Percentiles rank a stretch among this genome's conserved stretches.
Evolutionary conservation across 2,888 invertebrate species (phyloP).

Genomic region (Amiota mariae): DNA sequence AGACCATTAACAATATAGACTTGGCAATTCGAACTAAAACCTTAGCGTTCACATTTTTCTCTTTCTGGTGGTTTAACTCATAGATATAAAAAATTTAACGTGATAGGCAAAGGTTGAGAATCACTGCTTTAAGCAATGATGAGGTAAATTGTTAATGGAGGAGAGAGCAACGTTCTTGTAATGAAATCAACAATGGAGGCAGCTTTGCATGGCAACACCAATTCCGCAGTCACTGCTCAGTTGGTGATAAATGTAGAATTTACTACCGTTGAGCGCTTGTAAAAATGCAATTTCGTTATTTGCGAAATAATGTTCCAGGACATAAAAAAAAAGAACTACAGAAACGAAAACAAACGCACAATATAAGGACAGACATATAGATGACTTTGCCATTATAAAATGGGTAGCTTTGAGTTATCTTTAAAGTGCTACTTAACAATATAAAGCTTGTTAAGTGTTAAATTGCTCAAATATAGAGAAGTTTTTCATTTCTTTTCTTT

Average conservation of each 20-base stretch:
- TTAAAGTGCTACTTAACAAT: slow-evolving; percentile 64
- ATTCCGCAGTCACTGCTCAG: background rate
- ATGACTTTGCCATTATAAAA: slow-evolving; percentile 25
- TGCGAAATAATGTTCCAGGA: slow-evolving; percentile 22
- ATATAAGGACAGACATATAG: background rate
- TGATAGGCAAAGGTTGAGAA: no score
- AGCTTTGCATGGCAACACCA: background rate
- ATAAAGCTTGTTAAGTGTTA: slow-evolving; percentile 59
- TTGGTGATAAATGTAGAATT: slow-evolving; percentile 30
- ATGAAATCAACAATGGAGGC: slow-evolving; percentile 55
- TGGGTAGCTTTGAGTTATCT: slow-evolving; percentile 54
- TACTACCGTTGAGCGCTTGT: slow-evolving; percentile 29
- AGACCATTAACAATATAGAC: no score
- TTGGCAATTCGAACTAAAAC: no score
- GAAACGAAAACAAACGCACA: background rate
- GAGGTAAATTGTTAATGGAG: background rate
- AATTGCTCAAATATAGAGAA: slow-evolving; percentile 49
- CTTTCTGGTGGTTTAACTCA: no score
- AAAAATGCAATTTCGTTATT: slow-evolving; percentile 34
- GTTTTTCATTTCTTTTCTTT: background rate
- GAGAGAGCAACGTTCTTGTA: slow-evolving; percentile 36
- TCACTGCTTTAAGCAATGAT: no score
- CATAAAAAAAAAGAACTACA: slow-evolving; percentile 14
- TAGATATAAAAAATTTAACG: no score
- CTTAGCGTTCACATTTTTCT: no score